A percentile compares a stretch with the other conserved stretches of the same genome.
phyloP scores from a whole-genome alignment of 1,140 invertebrate species.

The Hyposmocoma kahamanoa region DNA sequence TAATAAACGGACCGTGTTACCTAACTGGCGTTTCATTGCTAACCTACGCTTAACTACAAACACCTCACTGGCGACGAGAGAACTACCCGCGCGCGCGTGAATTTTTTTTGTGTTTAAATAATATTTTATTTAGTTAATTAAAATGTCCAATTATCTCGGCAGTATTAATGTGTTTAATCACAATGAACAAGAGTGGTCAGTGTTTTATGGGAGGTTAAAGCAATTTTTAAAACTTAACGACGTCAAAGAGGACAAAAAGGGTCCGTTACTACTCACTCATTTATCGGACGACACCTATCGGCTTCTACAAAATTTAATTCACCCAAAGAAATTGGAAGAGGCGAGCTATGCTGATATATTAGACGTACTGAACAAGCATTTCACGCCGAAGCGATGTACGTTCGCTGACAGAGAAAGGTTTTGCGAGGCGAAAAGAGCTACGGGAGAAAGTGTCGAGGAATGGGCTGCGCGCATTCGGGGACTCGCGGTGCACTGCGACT shows the following conservation, averaged over 20 bases:
- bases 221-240: constrained; percentile 3
- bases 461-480: background rate
- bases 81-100: too few relatives aligned
- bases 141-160: too few relatives aligned
- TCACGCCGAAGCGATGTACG: constrained; percentile 3
- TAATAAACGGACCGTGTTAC: too few relatives aligned
- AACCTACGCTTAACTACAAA: too few relatives aligned
- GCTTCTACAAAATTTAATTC: background rate
- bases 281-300: background rate
- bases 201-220: background rate
- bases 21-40: too few relatives aligned
- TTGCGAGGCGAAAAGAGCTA: background rate
- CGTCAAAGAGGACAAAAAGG: background rate
- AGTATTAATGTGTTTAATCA: too few relatives aligned
- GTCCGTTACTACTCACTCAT: background rate
- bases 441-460: background rate
- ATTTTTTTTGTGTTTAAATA: too few relatives aligned
- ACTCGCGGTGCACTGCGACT: background rate
- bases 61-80: too few relatives aligned
- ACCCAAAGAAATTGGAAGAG: constrained; percentile 2
- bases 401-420: constrained; percentile 7
- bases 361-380: constrained; percentile 1
- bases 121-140: too few relatives aligned
- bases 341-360: background rate
- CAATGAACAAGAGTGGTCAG: background rate